These are phyloP conservation scores for Andrena cerasifolii DNA, from an alignment of 1,140 invertebrate species.

Conservation along the genomic window DNA sequence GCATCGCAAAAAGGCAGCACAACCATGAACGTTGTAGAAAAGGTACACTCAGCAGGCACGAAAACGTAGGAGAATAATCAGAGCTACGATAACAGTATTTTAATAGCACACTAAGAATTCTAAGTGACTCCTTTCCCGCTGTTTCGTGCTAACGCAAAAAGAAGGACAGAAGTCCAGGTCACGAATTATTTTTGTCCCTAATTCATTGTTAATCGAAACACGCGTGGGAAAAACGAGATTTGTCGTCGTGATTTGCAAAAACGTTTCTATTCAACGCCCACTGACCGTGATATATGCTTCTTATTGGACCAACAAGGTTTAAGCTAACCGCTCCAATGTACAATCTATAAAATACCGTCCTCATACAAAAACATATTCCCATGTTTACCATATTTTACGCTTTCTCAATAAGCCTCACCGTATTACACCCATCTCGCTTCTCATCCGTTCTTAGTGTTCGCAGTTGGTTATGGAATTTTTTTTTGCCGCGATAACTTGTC, in stretches of 20 bases:
- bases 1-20: not conserved
- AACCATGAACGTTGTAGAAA: not conserved
- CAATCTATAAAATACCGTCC: too few species aligned
- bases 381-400: too few species aligned
- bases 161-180: not conserved
- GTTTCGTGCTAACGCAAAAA: not conserved
- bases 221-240: not conserved
- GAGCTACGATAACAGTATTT: slow-evolving; percentile 7
- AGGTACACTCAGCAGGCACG: not conserved
- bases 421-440: too few species aligned
- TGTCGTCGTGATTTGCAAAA: not conserved
- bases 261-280: not conserved
- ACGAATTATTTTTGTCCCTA: slow-evolving; percentile 9
- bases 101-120: slow-evolving; percentile 14
- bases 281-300: too few species aligned
- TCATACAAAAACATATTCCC: too few species aligned
- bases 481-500: slow-evolving; percentile 12
- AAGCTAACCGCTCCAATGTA: too few species aligned
- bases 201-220: not conserved
- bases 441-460: not conserved
- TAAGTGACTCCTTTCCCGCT: slow-evolving; percentile 27
- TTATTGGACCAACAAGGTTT: too few species aligned
- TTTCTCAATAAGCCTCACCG: too few species aligned
- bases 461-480: not conserved
- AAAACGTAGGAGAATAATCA: slow-evolving; percentile 1